Conservation (phyloP, 2,888 invertebrate species). For the Eledone cirrhosa region DNA sequence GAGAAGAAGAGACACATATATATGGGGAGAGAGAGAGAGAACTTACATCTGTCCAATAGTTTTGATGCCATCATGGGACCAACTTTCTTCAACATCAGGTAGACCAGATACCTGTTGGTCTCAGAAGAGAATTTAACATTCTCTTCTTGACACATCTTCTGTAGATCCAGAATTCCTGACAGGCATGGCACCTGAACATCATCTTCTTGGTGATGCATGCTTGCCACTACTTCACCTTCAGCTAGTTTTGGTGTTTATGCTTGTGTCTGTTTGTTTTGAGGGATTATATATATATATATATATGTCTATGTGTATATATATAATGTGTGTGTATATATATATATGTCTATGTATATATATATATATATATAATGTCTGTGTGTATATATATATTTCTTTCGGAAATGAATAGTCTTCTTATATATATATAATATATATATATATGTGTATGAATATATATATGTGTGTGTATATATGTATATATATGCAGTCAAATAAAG, state of each 20-base stretch:
- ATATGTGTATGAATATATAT: constrained; percentile 1
- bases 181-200: constrained; percentile 51
- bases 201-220: neutral
- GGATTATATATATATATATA: neutral
- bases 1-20: too few relatives aligned
- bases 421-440: neutral
- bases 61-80: constrained; percentile 58
- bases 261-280: neutral
- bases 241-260: neutral
- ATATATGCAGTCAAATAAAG: neutral
- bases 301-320: neutral
- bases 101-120: constrained; percentile 54
- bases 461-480: neutral
- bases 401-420: neutral
- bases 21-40: too few relatives aligned
- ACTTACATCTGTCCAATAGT: constrained; percentile 43
- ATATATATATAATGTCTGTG: neutral
- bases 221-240: neutral
- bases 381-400: neutral
- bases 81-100: constrained; percentile 54
- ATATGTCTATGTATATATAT: neutral
- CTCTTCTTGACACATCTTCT: constrained; percentile 44
- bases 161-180: constrained; percentile 52
- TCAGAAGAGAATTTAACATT: constrained; percentile 52
- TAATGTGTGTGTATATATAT: neutral